Evolutionary conservation across 2,113 vertebrate species (phyloP).

Genomic region (Pandion haliaetus): DNA sequence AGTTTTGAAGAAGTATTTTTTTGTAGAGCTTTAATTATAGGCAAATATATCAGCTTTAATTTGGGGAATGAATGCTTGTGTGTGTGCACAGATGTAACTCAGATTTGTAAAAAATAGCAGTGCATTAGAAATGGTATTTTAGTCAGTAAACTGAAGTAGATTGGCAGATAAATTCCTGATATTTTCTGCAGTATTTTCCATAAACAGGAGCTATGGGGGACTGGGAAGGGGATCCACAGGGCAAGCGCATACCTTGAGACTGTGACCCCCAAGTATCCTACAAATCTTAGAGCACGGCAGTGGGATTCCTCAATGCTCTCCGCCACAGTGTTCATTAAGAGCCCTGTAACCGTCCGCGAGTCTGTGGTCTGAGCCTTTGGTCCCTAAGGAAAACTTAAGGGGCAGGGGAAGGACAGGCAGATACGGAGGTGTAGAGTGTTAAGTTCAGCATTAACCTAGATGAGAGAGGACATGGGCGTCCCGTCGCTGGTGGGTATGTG

Average conservation of each 20-base stretch:
- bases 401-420: background rate
- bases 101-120: background rate
- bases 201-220: background rate
- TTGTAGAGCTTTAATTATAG: background rate
- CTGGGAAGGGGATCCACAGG: background rate
- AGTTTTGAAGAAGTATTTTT: background rate
- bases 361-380: background rate
- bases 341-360: fast-evolving
- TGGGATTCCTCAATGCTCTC: background rate
- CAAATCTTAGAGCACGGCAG: background rate
- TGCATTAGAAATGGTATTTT: background rate
- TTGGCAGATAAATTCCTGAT: background rate
- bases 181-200: background rate
- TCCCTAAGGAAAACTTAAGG: background rate
- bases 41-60: background rate
- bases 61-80: background rate
- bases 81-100: background rate
- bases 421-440: background rate
- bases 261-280: background rate
- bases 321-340: background rate
- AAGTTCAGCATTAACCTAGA: background rate
- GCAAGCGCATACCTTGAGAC: background rate
- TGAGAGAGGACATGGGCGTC: background rate
- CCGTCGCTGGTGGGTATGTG: fast-evolving
- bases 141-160: background rate